A percentile compares a stretch with the other conserved stretches of the same genome.
phyloP scores from a whole-genome alignment of 2,797 vertebrate genomes.

The Molossus alvarezi region DNA sequence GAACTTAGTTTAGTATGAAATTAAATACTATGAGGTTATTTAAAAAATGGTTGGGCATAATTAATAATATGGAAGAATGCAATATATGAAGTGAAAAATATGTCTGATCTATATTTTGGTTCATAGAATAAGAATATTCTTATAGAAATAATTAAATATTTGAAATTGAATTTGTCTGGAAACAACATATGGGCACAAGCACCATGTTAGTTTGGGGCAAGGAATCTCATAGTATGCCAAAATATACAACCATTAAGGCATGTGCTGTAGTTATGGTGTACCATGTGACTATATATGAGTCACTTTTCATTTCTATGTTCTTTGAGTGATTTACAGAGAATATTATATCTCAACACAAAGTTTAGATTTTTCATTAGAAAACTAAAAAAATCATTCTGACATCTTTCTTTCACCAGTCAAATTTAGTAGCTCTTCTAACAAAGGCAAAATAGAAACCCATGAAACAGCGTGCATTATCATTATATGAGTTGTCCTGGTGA shows the following conservation, averaged over 20 bases:
- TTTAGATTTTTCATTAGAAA: slow-evolving; percentile 13
- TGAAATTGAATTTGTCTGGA: slow-evolving; percentile 17
- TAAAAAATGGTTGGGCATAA: not conserved
- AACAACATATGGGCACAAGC: not conserved
- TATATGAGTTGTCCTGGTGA: not conserved
- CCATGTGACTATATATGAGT: not conserved
- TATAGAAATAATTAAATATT: not conserved
- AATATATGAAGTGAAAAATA: slow-evolving; percentile 33
- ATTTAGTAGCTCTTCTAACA: not conserved
- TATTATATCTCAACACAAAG: not conserved
- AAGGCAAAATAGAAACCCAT: not conserved
- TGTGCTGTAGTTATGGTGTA: not conserved
- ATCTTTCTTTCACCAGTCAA: slow-evolving; percentile 10
- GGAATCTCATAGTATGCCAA: not conserved
- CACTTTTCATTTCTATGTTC: not conserved
- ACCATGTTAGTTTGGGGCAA: not conserved
- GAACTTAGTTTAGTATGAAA: not conserved
- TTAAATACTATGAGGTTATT: not conserved
- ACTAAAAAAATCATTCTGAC: not conserved
- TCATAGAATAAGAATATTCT: slow-evolving; percentile 46
- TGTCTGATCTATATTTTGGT: not conserved
- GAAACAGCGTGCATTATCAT: not conserved
- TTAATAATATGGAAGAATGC: slow-evolving; percentile 18
- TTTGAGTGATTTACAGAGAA: slow-evolving; percentile 62
- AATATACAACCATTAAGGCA: not conserved